phyloP scores from a whole-genome alignment of 2,797 vertebrate species.

The Threskiornis aethiopicus region DNA sequence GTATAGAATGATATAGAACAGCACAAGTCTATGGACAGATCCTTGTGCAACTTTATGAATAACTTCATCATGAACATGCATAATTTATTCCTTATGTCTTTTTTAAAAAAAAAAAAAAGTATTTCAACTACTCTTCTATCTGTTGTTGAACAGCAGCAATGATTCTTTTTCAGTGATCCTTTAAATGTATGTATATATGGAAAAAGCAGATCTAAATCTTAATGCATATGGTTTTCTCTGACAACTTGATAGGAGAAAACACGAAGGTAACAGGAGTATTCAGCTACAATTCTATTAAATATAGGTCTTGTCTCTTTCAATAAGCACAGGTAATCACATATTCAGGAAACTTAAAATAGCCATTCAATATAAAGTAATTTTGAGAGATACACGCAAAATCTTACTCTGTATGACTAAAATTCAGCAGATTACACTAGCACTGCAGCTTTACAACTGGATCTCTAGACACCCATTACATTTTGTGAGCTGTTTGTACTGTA shows the following conservation, averaged over 20 bases:
- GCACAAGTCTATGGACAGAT: no score
- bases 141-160: neutral
- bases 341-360: slow-evolving; percentile 23
- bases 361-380: slow-evolving; percentile 27
- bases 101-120: neutral
- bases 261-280: neutral
- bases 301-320: neutral
- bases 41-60: no score
- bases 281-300: neutral
- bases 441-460: slow-evolving; percentile 62
- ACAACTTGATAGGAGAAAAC: neutral
- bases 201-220: neutral
- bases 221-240: neutral
- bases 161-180: neutral
- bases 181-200: neutral
- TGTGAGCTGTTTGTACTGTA: slow-evolving; percentile 58
- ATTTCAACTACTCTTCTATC: neutral
- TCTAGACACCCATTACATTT: slow-evolving; percentile 63
- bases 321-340: neutral
- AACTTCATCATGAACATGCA: no score
- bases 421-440: slow-evolving; percentile 34
- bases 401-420: slow-evolving; percentile 19
- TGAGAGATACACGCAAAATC: slow-evolving; percentile 15
- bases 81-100: no score
- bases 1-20: no score